Evolutionary conservation across 1,140 invertebrate genomes (phyloP).

Genomic region (Zaprionus capensis): DNA sequence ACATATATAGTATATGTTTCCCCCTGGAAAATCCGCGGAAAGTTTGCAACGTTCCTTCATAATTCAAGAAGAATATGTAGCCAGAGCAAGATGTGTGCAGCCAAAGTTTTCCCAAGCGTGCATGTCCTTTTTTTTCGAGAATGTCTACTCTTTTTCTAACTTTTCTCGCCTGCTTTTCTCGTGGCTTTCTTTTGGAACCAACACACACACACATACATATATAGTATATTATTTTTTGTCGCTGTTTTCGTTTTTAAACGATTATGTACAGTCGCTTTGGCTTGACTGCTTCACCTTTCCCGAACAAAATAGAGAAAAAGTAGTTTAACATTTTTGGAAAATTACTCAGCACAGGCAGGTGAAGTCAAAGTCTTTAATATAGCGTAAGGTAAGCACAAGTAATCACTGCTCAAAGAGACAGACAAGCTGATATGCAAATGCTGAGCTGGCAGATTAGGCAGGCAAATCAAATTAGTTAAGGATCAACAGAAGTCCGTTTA

Average conservation of each 20-base stretch:
- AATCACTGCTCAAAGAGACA: background rate
- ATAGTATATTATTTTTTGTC: constrained; percentile 69
- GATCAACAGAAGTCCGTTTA: constrained; percentile 22
- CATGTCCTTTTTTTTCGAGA: constrained; percentile 43
- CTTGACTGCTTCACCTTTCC: constrained; percentile 52
- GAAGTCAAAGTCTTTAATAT: background rate
- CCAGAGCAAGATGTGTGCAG: constrained; percentile 66
- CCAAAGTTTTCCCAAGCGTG: constrained; percentile 73
- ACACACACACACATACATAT: constrained; percentile 28
- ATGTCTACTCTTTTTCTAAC: constrained; percentile 39
- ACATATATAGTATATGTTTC: constrained; percentile 1
- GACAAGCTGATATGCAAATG: background rate
- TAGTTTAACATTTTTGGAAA: background rate
- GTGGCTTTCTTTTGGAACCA: constrained; percentile 68
- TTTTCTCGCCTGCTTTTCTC: constrained; percentile 36
- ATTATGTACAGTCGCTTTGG: constrained; percentile 78
- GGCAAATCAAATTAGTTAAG: constrained; percentile 39
- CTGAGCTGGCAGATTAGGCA: background rate
- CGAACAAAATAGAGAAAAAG: constrained; percentile 25
- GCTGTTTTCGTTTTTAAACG: constrained; percentile 78
- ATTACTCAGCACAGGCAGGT: background rate
- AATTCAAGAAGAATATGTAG: constrained; percentile 50
- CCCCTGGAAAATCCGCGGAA: constrained; percentile 69
- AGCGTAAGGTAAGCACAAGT: too few relatives aligned
- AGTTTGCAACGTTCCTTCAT: constrained; percentile 53